These are phyloP conservation scores for Dendrocopos noguchii DNA, from an alignment of 2,113 vertebrate species.

Conservation along the genomic window DNA sequence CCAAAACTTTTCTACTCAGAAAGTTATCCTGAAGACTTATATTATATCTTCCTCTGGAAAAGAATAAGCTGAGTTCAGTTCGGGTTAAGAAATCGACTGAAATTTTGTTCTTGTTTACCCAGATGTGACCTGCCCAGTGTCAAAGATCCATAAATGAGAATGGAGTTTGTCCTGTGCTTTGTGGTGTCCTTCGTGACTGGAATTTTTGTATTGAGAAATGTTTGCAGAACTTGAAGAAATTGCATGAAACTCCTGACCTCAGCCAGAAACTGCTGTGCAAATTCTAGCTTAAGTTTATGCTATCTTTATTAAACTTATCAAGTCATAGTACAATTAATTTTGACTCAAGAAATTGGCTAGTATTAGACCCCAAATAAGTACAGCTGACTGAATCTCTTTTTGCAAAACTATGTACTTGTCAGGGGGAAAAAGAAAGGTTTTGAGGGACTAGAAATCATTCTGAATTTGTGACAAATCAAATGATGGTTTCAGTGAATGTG, in stretches of 20 bases:
- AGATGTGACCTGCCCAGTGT: background rate
- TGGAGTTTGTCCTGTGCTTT: background rate
- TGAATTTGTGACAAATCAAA: background rate
- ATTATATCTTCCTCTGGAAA: background rate
- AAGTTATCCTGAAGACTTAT: background rate
- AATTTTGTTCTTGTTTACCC: background rate
- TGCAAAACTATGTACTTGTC: background rate
- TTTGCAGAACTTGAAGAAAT: background rate
- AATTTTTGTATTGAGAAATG: background rate
- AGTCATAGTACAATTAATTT: background rate
- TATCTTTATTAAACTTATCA: background rate
- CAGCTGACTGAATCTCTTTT: background rate
- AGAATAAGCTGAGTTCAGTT: background rate
- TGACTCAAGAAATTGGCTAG: background rate
- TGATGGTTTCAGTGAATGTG: background rate
- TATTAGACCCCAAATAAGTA: background rate
- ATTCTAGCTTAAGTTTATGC: background rate
- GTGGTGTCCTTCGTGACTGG: background rate
- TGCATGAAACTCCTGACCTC: background rate
- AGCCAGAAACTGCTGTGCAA: background rate
- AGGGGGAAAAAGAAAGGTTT: background rate
- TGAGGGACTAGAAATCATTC: background rate
- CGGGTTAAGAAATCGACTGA: background rate
- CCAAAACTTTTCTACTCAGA: background rate
- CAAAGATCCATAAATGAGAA: background rate